Evolutionary conservation across 2,797 vertebrate genomes (phyloP).

Genomic region (Staurois parvus): DNA sequence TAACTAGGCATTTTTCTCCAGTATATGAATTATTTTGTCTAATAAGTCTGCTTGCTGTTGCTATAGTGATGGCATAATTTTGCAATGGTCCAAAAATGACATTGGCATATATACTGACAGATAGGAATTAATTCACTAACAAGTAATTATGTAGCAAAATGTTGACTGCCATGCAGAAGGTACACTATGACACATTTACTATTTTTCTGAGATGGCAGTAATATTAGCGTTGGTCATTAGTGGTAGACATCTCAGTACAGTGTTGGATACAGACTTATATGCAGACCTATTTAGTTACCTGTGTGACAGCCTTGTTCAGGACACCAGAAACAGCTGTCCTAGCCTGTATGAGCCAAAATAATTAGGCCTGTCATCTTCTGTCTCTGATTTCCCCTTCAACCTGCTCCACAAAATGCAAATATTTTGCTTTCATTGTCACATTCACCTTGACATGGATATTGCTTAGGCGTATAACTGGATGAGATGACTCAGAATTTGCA

Average conservation of each 20-base stretch:
- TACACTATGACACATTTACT: conserved; percentile 87
- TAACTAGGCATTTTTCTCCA: conserved; percentile 78
- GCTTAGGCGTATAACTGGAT: conserved; percentile 98
- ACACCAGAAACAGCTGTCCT: conserved; percentile 99
- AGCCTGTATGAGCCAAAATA: conserved; percentile 99
- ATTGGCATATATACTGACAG: conserved; percentile 88
- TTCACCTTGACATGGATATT: conserved; percentile 99
- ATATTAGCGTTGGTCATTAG: conserved; percentile 99
- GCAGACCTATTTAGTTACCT: conserved; percentile 99
- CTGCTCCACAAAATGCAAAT: conserved; percentile 99
- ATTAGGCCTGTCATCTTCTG: conserved; percentile 99
- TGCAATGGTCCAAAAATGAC: conserved; percentile 85
- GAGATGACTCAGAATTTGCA: conserved; percentile 99
- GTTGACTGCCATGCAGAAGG: conserved; percentile 93
- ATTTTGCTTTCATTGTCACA: conserved; percentile 99
- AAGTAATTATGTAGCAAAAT: conserved; percentile 95
- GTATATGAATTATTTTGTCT: conserved; percentile 77
- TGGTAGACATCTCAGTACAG: conserved; percentile 89
- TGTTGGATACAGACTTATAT: conserved; percentile 95
- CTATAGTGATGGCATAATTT: conserved; percentile 87
- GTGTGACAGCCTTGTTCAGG: conserved; percentile 99
- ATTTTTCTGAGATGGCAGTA: conserved; percentile 94
- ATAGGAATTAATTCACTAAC: conserved; percentile 93
- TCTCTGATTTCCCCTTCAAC: conserved; percentile 99
- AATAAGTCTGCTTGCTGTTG: conserved; percentile 82